Evolutionary conservation across 2,113 vertebrate genomes (phyloP).

Genomic region (Halcyon senegalensis): DNA sequence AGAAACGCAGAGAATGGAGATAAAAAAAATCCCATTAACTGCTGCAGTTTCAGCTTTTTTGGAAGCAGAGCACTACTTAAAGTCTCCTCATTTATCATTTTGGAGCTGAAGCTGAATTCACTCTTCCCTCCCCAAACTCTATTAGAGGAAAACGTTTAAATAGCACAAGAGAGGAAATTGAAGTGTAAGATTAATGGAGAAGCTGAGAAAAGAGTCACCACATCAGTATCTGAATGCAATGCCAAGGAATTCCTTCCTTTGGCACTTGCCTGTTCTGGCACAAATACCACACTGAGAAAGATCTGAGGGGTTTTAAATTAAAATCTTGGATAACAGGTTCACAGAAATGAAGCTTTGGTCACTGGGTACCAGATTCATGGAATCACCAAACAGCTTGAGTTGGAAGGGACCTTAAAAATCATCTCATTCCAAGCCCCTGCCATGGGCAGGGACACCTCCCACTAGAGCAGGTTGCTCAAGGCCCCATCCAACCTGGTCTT

Average conservation of each 20-base stretch:
- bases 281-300: not conserved
- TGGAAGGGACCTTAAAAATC: too few species aligned
- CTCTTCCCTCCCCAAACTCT: not conserved
- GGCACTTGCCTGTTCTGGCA: not conserved
- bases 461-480: too few species aligned
- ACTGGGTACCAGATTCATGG: not conserved
- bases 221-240: not conserved
- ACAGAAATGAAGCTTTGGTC: not conserved
- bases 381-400: too few species aligned
- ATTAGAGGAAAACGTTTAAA: accelerated
- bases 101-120: not conserved
- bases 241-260: not conserved
- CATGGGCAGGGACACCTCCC: too few species aligned
- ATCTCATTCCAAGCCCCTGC: too few species aligned
- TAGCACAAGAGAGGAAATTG: not conserved
- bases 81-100: not conserved
- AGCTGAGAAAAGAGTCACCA: not conserved
- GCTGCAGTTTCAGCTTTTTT: not conserved
- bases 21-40: not conserved
- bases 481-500: too few species aligned
- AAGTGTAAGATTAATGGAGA: not conserved
- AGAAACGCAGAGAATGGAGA: not conserved
- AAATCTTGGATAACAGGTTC: not conserved
- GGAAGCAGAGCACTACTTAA: not conserved
- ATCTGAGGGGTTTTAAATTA: not conserved